A percentile compares a stretch with the other conserved stretches of the same genome.
Evolutionary conservation across 2,113 vertebrate species (phyloP).

Genomic region (Sitta europaea): DNA sequence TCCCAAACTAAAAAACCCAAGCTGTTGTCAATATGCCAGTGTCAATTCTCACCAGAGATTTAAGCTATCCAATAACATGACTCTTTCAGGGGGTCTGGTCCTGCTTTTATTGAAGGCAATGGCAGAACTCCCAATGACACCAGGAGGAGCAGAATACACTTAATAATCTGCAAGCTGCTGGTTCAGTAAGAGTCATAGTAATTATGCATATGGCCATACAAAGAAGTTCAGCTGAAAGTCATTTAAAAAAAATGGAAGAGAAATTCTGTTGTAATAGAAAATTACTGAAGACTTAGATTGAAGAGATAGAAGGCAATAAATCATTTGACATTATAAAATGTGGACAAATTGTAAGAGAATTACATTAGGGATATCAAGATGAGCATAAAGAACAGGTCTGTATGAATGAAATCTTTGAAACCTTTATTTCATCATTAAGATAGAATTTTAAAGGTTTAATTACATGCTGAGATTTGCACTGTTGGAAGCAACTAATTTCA

Average conservation of each 20-base stretch:
- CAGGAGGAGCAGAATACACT: neutral
- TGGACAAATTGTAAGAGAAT: neutral
- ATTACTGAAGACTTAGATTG: neutral
- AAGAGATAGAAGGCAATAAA: neutral
- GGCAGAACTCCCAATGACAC: neutral
- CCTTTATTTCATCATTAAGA: neutral
- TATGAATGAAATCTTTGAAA: neutral
- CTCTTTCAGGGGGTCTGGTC: neutral
- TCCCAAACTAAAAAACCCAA: neutral
- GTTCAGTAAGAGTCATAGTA: neutral
- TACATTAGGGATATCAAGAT: neutral
- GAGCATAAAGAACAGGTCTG: neutral
- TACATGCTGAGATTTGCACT: constrained; percentile 10
- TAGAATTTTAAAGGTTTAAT: constrained; percentile 24
- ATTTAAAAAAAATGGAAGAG: neutral
- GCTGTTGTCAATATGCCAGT: neutral
- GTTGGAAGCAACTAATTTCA: constrained; percentile 16
- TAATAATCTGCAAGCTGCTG: neutral
- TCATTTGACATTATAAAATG: neutral
- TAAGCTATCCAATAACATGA: neutral
- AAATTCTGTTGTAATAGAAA: neutral
- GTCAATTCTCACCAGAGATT: neutral
- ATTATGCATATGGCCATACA: neutral
- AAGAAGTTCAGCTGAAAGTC: neutral
- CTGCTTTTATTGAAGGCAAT: neutral